phyloP scores from a whole-genome alignment of 2,113 vertebrate species.

The Chascanopsetta lugubris region DNA sequence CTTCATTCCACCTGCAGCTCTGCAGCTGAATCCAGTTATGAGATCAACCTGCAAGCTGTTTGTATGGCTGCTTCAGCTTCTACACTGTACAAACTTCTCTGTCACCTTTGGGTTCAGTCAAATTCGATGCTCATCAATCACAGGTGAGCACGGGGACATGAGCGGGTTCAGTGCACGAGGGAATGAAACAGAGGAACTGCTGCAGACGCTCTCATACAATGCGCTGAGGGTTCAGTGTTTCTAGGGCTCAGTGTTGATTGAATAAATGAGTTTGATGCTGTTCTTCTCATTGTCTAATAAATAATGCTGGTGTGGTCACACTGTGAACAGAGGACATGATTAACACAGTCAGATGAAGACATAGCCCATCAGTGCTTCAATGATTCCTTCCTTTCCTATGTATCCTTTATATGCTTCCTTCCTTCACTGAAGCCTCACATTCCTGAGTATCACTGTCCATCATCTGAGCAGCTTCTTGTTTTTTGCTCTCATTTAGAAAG shows the following conservation, averaged over 20 bases:
- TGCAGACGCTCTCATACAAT: slow-evolving; percentile 52
- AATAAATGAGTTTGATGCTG: slow-evolving; percentile 78
- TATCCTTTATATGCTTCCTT: not conserved
- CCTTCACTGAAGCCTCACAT: not conserved
- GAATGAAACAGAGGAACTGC: slow-evolving; percentile 23
- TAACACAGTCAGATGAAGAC: slow-evolving; percentile 73
- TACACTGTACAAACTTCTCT: slow-evolving; percentile 32
- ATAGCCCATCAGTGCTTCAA: slow-evolving; percentile 8
- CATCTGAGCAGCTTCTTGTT: slow-evolving; percentile 1
- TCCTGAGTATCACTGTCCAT: not conserved
- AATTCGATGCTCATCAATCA: slow-evolving; percentile 59
- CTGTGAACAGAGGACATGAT: slow-evolving; percentile 73
- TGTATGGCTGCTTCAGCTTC: slow-evolving; percentile 8
- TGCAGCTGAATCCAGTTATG: slow-evolving; percentile 52
- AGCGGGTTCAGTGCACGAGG: slow-evolving; percentile 59
- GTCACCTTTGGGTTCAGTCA: slow-evolving; percentile 43
- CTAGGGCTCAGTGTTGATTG: slow-evolving; percentile 75
- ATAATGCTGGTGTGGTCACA: slow-evolving; percentile 73
- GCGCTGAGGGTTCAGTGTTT: slow-evolving; percentile 64
- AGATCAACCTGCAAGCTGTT: slow-evolving; percentile 44
- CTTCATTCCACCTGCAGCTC: slow-evolving; percentile 56
- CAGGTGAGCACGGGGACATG: slow-evolving; percentile 41
- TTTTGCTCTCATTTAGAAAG: slow-evolving; percentile 13
- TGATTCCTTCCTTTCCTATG: slow-evolving; percentile 3
- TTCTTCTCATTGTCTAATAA: slow-evolving; percentile 78